Base-by-base conservation (phyloP, 2,797 vertebrate species). In the Delichon dasypus region DNA sequence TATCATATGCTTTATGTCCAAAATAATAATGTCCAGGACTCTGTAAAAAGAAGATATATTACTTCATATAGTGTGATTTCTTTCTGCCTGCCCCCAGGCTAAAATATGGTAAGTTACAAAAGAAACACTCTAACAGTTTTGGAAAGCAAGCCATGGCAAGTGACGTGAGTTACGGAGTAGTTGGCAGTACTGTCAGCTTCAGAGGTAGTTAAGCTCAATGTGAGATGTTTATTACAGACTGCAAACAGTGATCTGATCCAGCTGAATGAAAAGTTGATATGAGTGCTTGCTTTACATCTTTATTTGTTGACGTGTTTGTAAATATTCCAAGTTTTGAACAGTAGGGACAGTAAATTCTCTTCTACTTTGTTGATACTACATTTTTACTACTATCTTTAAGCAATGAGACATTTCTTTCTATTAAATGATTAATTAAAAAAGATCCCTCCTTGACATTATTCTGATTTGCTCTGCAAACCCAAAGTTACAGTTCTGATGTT, bases 191-290 rank as follows among this genome's bases (percentile, higher is more conserved):
- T 86, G 38, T 26, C 29, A 26, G 47, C 47, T 93, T 95, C 91
- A 66, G 38, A 93, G 94, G 40, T 87, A 94, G 94, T 97, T 93
- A 95, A 90, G 60, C 54, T 91, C 65, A 74, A 29, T 65, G 76
- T 61, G 78, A 96, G 66, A 91, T 97, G 80, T 91, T 97, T 97
- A 92, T 94, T 95, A 60, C 57, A 91, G 77, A 58, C 57, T 86
- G 71, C 81, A 95, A 95, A 77, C 62, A 95, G 27, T 89, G 86
- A 92, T 96, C 81, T 83, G 90, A 97, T 86, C 73, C 76, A 83
- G 55, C 47, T 95, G 93, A 91, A 65, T 89, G 89, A 85, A 40
- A 94, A 96, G 36, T 7, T 94, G 65, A 88, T 88, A 88, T 36
- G 66, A 90, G 70, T 5, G 16, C 50, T 47, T 82, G 42, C 54